A percentile compares a stretch with the other conserved stretches of the same genome.
Evolutionary conservation across 2,888 invertebrate species (phyloP).

Genomic region (Physocephala rufipes): DNA sequence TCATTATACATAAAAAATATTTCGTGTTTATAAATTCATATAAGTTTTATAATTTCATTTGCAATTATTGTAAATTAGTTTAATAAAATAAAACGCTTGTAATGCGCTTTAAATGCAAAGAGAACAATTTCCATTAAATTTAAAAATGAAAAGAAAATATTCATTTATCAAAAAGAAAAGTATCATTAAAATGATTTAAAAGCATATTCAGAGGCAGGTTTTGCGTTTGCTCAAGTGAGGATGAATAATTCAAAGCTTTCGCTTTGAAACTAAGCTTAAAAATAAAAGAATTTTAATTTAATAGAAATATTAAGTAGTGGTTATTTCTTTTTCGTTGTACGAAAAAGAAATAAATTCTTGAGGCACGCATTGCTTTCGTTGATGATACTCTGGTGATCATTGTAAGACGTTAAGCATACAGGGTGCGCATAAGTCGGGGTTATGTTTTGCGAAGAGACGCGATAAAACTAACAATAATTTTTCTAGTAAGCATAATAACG

Average conservation of each 20-base stretch:
- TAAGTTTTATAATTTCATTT: constrained; percentile 1
- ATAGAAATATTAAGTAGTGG: neutral
- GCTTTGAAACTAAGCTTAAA: constrained; percentile 7
- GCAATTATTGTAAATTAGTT: constrained; percentile 13
- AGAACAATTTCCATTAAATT: constrained; percentile 32
- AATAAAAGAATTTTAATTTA: neutral
- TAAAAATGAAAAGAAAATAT: neutral
- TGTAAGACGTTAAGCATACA: constrained; percentile 23
- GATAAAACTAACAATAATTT: neutral
- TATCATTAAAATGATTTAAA: neutral
- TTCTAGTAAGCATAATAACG: constrained; percentile 5
- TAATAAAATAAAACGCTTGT: neutral
- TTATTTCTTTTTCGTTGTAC: neutral
- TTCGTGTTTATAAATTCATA: neutral
- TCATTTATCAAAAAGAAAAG: constrained; percentile 14
- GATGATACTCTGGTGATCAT: constrained; percentile 16
- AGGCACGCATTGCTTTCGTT: constrained; percentile 24
- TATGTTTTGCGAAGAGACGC: neutral
- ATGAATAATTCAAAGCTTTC: no score
- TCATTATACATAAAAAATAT: no score
- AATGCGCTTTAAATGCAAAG: constrained; percentile 43
- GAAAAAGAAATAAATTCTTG: constrained; percentile 2
- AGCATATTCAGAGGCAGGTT: neutral
- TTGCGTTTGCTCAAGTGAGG: neutral
- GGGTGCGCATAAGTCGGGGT: neutral